These are phyloP conservation scores for Atethmia centrago DNA, from an alignment of 2,888 invertebrate genomes.

Conservation along the genomic window DNA sequence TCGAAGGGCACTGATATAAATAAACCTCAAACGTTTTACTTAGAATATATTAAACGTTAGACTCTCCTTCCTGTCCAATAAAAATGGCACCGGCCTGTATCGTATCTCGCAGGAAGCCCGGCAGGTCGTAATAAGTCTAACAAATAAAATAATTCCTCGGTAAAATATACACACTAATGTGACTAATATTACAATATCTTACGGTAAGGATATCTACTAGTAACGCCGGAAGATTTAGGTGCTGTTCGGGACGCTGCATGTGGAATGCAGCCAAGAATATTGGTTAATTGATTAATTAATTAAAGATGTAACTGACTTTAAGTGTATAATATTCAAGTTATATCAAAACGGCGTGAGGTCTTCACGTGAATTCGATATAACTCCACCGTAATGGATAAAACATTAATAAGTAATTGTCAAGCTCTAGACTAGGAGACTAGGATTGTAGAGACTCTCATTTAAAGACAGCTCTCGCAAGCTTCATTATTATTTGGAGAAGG, in stretches of 20 bases:
- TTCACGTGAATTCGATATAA: background rate
- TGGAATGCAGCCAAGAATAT: constrained; percentile 66
- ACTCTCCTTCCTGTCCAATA: constrained; percentile 90
- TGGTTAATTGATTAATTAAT: constrained; percentile 5
- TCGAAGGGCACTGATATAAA: constrained; percentile 76
- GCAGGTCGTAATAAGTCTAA: constrained; percentile 88
- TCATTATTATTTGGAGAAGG: background rate
- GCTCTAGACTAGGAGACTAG: too few relatives aligned
- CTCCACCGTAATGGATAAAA: too few relatives aligned
- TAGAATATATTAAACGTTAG: constrained; percentile 87
- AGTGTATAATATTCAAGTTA: background rate
- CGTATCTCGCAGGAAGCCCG: constrained; percentile 85
- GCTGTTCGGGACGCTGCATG: constrained; percentile 74
- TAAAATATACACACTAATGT: constrained; percentile 89
- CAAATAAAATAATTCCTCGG: constrained; percentile 89
- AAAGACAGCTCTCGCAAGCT: too few relatives aligned
- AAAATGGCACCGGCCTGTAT: constrained; percentile 84
- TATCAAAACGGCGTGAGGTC: too few relatives aligned
- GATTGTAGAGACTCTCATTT: background rate
- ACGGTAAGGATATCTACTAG: constrained; percentile 88
- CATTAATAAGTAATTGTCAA: too few relatives aligned
- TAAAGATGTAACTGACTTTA: background rate
- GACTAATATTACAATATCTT: constrained; percentile 90
- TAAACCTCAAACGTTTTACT: constrained; percentile 82
- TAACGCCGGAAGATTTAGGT: constrained; percentile 88